Evolutionary conservation across 2,888 invertebrate genomes (phyloP), one percentile per base, ranked within the genome.

Genomic region (Acleris holmiana): DNA sequence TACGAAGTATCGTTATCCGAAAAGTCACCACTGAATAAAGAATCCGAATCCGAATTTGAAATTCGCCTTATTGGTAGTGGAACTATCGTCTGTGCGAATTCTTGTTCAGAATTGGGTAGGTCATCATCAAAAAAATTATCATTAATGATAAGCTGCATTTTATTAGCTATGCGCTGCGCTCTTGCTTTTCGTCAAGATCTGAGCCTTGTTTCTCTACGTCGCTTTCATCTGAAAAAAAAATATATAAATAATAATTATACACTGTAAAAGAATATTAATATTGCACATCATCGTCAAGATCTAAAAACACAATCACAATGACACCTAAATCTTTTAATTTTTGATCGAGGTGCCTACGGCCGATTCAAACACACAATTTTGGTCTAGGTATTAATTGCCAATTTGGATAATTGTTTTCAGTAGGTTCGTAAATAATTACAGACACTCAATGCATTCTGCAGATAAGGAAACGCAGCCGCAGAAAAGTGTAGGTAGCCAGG

Each of bases 1-100:
- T 54, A 54, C 1, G 54, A n/a, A 44, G 54, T 41, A 23, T 54
- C 54, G 54, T 41, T 54, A 23, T 54, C 54, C 8, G 54, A 54
- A 23, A 54, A 44, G 54, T 54, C 54, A 40, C 19, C 54, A n/a
- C 54, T 23, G 15, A 13, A 8, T 7, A 54, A 54, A 23, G 40
- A 54, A 15, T 21, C 54, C 10, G 54, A 54, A 4, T 54, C 54
- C n/a, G 54, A 54, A 23, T 23, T 23, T 23, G 5, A 23, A 23
- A 23, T 23, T 23, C 23, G 23, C 23, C 23, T 23, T 23, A 23
- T 23, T 23, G 23, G 23, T 23, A 23, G 23, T 23, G 23, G 23
- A 23, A 6, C 23, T 5, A 23, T 23, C 23, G 5, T 23, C 23
- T 6, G 23, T 6, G 23, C 23, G 23, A 23, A 23, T 23, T 23